Conservation (phyloP, 1,140 invertebrate species). For the Archegozetes longisetosus region DNA sequence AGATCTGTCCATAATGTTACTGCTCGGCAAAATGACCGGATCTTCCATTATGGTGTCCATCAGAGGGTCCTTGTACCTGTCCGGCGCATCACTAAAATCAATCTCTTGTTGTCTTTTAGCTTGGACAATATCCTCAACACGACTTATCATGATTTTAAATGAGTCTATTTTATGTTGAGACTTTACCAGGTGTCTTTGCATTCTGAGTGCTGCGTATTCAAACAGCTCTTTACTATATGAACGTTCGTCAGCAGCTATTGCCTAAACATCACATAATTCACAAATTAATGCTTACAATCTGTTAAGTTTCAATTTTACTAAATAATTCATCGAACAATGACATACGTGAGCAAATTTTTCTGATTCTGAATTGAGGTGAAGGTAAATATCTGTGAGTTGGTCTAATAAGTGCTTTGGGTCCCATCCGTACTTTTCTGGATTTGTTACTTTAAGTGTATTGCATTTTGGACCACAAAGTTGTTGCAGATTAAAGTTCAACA, state of each 20-base stretch:
- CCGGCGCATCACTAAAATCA: conserved; percentile 65
- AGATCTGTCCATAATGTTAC: conserved; percentile 56
- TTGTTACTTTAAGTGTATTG: conserved; percentile 43
- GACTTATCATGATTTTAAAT: conserved; percentile 12
- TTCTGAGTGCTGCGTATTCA: conserved; percentile 61
- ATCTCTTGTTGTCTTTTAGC: conserved; percentile 56
- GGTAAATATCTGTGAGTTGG: conserved; percentile 79
- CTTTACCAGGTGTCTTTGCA: conserved; percentile 66
- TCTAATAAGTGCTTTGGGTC: conserved; percentile 72
- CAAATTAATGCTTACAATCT: too few relatives aligned
- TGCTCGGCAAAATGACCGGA: conserved; percentile 79
- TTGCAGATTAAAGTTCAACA: conserved; percentile 87
- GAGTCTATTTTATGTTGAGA: conserved; percentile 47
- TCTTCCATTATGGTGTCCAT: conserved; percentile 88
- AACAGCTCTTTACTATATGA: conserved; percentile 78
- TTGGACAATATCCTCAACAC: conserved; percentile 37
- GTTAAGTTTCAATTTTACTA: too few relatives aligned
- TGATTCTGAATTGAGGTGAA: conserved; percentile 84
- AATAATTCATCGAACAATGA: conserved; percentile 35
- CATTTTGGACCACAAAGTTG: conserved; percentile 53
- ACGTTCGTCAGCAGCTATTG: conserved; percentile 48
- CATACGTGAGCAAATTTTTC: conserved; percentile 72
- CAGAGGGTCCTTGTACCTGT: conserved; percentile 87
- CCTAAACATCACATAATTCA: conserved; percentile 4
- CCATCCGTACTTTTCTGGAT: conserved; percentile 79